Conservation (phyloP, 1,140 invertebrate genomes). For the Contarinia nasturtii region DNA sequence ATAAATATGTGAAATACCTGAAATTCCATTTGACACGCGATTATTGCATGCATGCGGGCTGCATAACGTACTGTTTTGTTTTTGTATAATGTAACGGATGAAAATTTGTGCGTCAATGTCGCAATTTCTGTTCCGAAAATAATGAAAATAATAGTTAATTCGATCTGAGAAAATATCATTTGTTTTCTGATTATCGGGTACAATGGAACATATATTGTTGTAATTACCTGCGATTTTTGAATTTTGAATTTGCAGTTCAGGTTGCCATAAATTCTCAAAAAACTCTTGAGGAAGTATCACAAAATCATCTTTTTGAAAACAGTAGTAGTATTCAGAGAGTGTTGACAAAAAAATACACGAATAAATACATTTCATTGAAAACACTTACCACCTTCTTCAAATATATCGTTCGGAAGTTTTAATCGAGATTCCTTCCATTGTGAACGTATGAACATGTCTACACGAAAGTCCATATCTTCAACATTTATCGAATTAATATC, state of each 20-base stretch:
- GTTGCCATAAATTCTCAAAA: conserved; percentile 69
- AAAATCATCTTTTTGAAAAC: too few species aligned
- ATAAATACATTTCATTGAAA: too few species aligned
- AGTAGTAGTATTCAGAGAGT: too few species aligned
- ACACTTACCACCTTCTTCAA: conserved; percentile 55
- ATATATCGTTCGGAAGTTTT: conserved; percentile 47
- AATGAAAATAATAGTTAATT: too few species aligned
- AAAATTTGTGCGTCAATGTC: conserved; percentile 57
- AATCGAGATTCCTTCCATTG: conserved; percentile 60
- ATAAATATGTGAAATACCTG: too few species aligned
- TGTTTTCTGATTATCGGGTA: too few species aligned
- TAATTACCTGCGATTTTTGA: conserved; percentile 66
- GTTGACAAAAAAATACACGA: too few species aligned
- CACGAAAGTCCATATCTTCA: conserved; percentile 69
- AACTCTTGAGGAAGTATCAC: conserved; percentile 58
- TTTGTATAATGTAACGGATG: conserved; percentile 52
- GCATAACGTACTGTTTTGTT: conserved; percentile 63
- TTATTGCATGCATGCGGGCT: conserved; percentile 61
- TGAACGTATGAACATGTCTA: conserved; percentile 69
- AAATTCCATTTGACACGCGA: conserved; percentile 73
- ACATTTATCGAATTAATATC: conserved; percentile 74
- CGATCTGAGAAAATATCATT: too few species aligned
- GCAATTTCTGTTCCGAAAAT: conserved; percentile 47
- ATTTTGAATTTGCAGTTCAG: conserved; percentile 70
- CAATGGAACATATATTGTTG: too few species aligned